phyloP scores from a whole-genome alignment of 1,140 invertebrate species.

The Mycetomoellerius zeteki region DNA sequence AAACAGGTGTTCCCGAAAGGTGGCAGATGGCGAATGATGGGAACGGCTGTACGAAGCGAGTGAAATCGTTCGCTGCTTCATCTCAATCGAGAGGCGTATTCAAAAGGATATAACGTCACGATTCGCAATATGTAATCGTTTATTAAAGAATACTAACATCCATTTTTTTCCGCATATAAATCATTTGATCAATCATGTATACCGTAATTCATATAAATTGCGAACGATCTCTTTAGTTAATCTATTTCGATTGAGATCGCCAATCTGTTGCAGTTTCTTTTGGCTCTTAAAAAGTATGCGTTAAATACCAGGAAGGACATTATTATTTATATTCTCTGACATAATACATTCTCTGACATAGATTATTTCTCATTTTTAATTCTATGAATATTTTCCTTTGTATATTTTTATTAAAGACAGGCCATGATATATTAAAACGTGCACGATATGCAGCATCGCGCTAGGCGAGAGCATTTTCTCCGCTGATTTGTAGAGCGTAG shows the following conservation, averaged over 20 bases:
- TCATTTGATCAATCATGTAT: background rate
- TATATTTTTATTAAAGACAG: slow-evolving; percentile 17
- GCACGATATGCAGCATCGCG: slow-evolving; percentile 27
- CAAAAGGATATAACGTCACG: slow-evolving; percentile 4
- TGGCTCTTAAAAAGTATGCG: background rate
- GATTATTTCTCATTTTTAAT: slow-evolving; percentile 20
- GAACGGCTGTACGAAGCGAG: slow-evolving; percentile 62
- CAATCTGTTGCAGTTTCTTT: background rate
- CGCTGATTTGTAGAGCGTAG: slow-evolving; percentile 80
- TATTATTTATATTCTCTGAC: background rate
- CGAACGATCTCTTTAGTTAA: background rate
- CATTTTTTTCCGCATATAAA: background rate
- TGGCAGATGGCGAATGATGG: slow-evolving; percentile 75
- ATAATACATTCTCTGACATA: background rate
- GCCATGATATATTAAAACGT: slow-evolving; percentile 1
- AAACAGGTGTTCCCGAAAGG: slow-evolving; percentile 75
- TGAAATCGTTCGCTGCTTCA: slow-evolving; percentile 65
- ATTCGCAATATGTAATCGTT: slow-evolving; percentile 25
- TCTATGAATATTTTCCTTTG: background rate
- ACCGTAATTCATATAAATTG: background rate
- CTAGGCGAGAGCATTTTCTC: slow-evolving; percentile 70
- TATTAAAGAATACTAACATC: slow-evolving; percentile 1
- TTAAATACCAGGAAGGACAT: background rate
- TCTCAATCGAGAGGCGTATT: slow-evolving; percentile 36
- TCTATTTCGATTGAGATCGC: background rate